Evolutionary conservation across 2,113 vertebrate genomes (phyloP).

Genomic region (Nesogale talazaci): DNA sequence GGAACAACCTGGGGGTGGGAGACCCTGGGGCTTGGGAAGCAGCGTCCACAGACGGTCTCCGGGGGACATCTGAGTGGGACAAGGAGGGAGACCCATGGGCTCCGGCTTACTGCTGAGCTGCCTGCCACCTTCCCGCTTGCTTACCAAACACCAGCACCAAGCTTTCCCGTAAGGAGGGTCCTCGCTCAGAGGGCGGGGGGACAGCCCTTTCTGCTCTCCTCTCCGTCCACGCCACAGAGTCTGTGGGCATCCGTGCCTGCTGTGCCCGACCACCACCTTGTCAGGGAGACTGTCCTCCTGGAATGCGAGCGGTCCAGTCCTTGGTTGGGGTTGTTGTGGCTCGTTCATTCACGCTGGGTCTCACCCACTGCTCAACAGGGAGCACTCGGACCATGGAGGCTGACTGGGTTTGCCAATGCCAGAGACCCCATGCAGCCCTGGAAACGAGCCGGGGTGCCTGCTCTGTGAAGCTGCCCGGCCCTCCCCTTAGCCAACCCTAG

Average conservation of each 20-base stretch:
- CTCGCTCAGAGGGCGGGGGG: neutral
- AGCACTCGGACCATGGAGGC: no score
- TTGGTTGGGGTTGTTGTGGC: no score
- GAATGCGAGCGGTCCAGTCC: neutral
- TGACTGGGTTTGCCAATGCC: conserved; percentile 14
- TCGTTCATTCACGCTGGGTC: no score
- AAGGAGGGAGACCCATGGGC: no score
- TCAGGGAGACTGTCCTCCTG: neutral
- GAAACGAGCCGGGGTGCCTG: neutral
- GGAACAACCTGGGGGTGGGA: neutral
- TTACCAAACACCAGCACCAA: neutral
- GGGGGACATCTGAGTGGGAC: neutral
- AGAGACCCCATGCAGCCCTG: neutral
- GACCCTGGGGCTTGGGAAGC: neutral
- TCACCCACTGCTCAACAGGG: no score
- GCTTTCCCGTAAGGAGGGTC: neutral
- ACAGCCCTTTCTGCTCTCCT: neutral
- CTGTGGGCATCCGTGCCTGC: neutral
- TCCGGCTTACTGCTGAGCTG: neutral
- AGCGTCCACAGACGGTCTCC: neutral
- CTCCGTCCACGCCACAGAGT: neutral
- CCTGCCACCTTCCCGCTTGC: neutral
- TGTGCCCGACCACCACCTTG: neutral
- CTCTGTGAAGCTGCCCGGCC: neutral
- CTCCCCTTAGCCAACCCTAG: neutral